phyloP scores from a whole-genome alignment of 2,113 vertebrate species.

The Xyrauchen texanus region DNA sequence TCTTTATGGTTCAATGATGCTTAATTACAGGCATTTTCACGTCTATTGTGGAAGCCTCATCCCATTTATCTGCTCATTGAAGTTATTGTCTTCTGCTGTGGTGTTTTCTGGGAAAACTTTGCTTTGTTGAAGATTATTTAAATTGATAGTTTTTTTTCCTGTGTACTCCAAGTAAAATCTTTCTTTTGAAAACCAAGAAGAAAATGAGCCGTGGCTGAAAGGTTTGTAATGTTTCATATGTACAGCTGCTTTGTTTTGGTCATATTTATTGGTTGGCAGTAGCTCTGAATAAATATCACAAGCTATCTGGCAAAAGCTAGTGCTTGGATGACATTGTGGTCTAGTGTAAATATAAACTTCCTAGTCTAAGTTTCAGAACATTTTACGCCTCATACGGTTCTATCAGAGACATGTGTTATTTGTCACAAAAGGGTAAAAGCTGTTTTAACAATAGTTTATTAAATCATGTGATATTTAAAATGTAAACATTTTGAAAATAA shows the following conservation, averaged over 20 bases:
- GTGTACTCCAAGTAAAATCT: not conserved
- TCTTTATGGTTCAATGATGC: too few species aligned
- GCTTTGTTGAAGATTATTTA: slow-evolving; percentile 18
- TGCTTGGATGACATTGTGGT: not conserved
- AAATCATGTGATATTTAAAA: too few species aligned
- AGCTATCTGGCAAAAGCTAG: not conserved
- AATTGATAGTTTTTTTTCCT: not conserved
- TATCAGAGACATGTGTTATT: not conserved
- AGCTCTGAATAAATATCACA: too few species aligned
- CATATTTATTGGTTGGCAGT: not conserved
- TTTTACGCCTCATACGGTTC: not conserved
- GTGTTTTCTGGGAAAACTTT: not conserved
- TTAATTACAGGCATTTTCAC: not conserved
- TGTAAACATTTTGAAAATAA: too few species aligned
- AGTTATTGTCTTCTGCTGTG: slow-evolving; percentile 18
- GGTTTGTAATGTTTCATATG: not conserved
- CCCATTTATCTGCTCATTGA: slow-evolving; percentile 42
- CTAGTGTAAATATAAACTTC: not conserved
- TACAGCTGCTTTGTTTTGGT: not conserved
- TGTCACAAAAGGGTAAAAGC: not conserved
- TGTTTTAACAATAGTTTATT: too few species aligned
- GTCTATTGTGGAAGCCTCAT: slow-evolving; percentile 36
- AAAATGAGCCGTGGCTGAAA: not conserved
- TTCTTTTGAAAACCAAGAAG: not conserved
- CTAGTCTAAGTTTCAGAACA: not conserved